Base-by-base conservation (phyloP, 1,140 invertebrate genomes). In the Rhopalosiphum padi region DNA sequence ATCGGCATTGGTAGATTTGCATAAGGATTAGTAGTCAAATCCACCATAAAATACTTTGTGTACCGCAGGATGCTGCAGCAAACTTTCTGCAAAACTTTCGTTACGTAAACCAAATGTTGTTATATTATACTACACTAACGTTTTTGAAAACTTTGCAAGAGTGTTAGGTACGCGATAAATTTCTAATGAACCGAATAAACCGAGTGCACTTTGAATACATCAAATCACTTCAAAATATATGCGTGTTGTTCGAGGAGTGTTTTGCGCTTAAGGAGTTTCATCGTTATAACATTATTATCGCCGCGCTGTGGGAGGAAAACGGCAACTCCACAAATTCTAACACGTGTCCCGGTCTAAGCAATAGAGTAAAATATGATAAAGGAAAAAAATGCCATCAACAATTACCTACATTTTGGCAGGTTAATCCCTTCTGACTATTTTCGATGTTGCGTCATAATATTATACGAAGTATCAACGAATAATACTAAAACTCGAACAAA, bases 11-110 rank as follows among this genome's bases (percentile, higher is more conserved):
- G 88, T 60, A 60, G 88, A 90, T 90, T 90, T 90, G 88, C 88
- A 90, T 90, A 90, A 60, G 53, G 88, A 89, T 89, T 89, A 89
- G 35, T 90, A 90, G 88, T 60, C 22, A 90, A 90, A 90, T 90
- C 88, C 88, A 37, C 30, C 55, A 55, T 60, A 60, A 90, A 90
- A 90, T 90, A 90, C 37, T 90, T 90, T 89, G 48, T 55, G 35
- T 89, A 87, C 86, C 87, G n/a, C 48, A 35, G 43, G n/a, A 89
- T 53, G 87, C 87, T 48, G 8, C 48, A 9, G 48, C 48, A 53
- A 89, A 89, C 46, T 89, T 89, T 89, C 48, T 25, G 22, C 48
- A 8, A 46, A 90, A 90, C 53, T 90, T 90, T 90, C 41, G 88
- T 90, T 43, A 35, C 88, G 48, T 88, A 89, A 60, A 90, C 88